Conservation (phyloP, 1,140 invertebrate species). For the Caligus rogercresseyi region DNA sequence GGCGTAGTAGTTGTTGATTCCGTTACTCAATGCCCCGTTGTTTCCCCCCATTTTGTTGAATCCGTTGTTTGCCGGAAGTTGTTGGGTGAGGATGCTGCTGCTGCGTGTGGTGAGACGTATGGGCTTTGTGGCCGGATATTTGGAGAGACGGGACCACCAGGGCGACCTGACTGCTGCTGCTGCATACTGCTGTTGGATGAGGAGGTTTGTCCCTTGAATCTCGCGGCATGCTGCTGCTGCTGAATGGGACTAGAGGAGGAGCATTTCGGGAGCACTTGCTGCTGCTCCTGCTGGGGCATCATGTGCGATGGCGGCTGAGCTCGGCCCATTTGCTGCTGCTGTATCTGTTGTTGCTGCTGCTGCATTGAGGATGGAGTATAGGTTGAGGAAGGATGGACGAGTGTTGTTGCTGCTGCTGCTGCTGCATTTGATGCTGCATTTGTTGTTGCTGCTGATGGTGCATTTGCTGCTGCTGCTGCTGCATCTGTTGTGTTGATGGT, state of each 20-base stretch:
- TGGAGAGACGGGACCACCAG: background rate
- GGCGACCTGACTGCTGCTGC: background rate
- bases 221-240: constrained; percentile 4
- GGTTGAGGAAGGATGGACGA: background rate
- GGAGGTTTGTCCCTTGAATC: background rate
- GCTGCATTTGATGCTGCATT: background rate
- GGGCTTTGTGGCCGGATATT: background rate
- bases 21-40: background rate
- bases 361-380: background rate
- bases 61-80: background rate
- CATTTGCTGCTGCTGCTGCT: constrained; percentile 6
- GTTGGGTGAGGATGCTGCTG: background rate
- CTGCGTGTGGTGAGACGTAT: background rate
- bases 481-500: background rate
- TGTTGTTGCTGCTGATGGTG: constrained; percentile 11
- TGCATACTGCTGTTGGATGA: too few relatives aligned
- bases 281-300: background rate
- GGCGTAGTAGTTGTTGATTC: background rate
- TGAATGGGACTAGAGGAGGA: background rate
- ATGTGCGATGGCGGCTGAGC: background rate
- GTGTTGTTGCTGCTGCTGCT: background rate
- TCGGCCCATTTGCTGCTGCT: background rate
- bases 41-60: background rate
- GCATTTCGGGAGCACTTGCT: background rate
- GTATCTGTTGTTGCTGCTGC: background rate